Conservation (phyloP, 2,888 invertebrate species). For the Kryphioiulus occultus region DNA sequence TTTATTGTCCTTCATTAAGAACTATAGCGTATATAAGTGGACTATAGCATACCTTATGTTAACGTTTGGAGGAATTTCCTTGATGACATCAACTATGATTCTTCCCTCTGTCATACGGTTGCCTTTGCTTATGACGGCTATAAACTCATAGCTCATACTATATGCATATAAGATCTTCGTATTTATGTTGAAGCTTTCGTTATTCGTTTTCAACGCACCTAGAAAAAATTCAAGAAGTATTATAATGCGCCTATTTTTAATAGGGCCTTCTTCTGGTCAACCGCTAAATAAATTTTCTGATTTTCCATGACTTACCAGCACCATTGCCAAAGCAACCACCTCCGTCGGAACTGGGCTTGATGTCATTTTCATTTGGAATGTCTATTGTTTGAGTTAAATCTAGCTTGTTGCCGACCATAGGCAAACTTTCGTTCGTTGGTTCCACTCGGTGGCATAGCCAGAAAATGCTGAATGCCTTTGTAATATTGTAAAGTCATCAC, state of each 20-base stretch:
- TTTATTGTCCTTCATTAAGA: no score
- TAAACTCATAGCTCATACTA: conserved; percentile 56
- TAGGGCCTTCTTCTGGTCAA: neutral
- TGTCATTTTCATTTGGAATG: neutral
- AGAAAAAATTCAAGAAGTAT: neutral
- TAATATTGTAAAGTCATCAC: no score
- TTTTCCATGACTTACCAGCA: conserved; percentile 54
- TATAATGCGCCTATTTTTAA: neutral
- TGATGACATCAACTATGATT: conserved; percentile 56
- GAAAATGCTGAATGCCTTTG: conserved; percentile 56
- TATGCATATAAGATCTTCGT: conserved; percentile 56
- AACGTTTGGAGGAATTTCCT: conserved; percentile 56
- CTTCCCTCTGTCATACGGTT: conserved; percentile 57
- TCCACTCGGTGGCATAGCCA: conserved; percentile 57
- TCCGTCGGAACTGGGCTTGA: conserved; percentile 46
- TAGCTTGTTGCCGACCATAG: conserved; percentile 51
- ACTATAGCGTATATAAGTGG: no score
- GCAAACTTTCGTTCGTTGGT: conserved; percentile 55
- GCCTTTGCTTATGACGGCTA: conserved; percentile 56
- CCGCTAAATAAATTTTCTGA: neutral
- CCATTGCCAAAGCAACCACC: conserved; percentile 58
- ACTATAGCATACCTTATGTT: conserved; percentile 56
- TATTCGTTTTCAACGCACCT: conserved; percentile 56
- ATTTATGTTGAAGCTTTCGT: conserved; percentile 55
- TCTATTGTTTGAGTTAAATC: conserved; percentile 1